Conservation (phyloP, 2,888 invertebrate genomes). For the Drosophila pseudotakahashii region DNA sequence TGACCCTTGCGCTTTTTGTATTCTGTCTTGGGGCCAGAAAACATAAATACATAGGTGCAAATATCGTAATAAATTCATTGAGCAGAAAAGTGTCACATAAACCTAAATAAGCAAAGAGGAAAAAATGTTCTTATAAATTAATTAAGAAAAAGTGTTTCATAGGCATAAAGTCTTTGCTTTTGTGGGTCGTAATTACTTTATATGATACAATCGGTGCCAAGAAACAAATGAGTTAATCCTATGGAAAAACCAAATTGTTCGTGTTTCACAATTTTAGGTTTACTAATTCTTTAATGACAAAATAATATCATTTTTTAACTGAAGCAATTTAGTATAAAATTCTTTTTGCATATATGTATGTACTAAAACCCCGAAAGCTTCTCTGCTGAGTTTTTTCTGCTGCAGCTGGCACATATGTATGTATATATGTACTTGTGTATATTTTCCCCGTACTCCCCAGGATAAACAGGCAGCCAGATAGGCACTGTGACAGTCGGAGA, state of each 20-base stretch:
- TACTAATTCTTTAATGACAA: background rate
- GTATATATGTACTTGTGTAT: constrained; percentile 2
- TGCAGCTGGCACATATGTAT: constrained; percentile 34
- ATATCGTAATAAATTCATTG: constrained; percentile 23
- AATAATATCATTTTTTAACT: background rate
- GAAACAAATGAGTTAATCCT: background rate
- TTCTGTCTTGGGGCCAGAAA: background rate
- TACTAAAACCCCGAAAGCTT: constrained; percentile 10
- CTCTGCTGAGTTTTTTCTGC: constrained; percentile 36
- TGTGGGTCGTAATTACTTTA: background rate
- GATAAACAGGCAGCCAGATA: constrained; percentile 31
- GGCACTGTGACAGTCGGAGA: constrained; percentile 20
- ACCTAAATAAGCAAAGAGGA: background rate
- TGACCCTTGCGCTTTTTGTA: constrained; percentile 12
- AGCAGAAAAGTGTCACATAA: constrained; percentile 2
- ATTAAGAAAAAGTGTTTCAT: background rate
- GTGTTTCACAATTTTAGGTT: background rate
- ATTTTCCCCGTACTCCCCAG: constrained; percentile 10
- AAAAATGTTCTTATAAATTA: background rate
- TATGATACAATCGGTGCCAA: background rate
- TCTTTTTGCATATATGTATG: background rate
- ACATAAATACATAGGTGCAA: constrained; percentile 2
- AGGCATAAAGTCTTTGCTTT: background rate
- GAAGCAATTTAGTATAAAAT: constrained; percentile 7
- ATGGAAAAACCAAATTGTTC: background rate